Percentiles rank a stretch among this genome's conserved stretches.
phyloP scores from a whole-genome alignment of 2,113 vertebrate genomes.

The Willisornis vidua region DNA sequence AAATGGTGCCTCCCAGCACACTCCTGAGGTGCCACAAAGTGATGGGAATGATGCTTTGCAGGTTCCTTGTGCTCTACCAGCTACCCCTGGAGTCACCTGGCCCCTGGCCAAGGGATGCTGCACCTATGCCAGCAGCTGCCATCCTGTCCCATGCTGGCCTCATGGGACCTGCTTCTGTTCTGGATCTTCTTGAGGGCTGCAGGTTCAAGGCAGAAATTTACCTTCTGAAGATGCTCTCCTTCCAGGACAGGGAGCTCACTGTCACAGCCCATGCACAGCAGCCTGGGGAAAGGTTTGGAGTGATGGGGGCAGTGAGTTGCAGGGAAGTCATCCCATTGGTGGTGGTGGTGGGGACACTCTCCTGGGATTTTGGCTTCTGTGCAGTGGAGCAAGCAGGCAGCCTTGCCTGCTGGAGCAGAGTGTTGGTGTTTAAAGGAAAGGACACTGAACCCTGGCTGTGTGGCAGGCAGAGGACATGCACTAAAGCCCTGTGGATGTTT shows the following conservation, averaged over 20 bases:
- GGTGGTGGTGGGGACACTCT: fast-evolving
- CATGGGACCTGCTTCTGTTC: background rate
- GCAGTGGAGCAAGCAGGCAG: background rate
- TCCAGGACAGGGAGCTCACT: background rate
- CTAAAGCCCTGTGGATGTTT: background rate
- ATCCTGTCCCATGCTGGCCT: background rate
- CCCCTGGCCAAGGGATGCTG: background rate
- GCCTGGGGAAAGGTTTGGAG: background rate
- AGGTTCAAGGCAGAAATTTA: background rate
- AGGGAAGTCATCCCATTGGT: background rate
- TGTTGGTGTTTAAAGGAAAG: background rate
- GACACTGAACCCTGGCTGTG: background rate
- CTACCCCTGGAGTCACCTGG: fast-evolving
- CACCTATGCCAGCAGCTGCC: background rate
- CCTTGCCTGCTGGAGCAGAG: background rate
- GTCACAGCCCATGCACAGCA: background rate
- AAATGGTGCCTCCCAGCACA: background rate
- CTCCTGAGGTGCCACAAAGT: background rate
- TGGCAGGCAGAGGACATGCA: background rate
- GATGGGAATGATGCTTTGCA: background rate
- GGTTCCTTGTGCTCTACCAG: background rate
- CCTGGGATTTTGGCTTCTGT: background rate
- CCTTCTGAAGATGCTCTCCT: background rate
- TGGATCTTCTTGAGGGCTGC: background rate
- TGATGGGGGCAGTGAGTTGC: fast-evolving